These are phyloP conservation scores for Scalopus aquaticus DNA, from an alignment of 2,113 vertebrate genomes.

Conservation along the genomic window DNA sequence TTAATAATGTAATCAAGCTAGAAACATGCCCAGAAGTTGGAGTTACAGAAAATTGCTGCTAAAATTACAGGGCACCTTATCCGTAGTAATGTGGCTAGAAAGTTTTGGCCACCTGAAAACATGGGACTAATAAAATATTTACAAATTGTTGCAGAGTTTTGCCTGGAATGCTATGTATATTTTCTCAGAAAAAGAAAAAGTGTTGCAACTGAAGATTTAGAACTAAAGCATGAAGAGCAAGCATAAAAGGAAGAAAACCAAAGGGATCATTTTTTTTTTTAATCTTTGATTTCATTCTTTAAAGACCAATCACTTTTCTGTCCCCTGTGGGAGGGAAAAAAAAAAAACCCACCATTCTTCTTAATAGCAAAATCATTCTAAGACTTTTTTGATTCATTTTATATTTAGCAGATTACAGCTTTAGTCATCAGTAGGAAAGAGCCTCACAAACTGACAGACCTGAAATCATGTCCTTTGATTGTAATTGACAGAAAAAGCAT, in stretches of 20 bases:
- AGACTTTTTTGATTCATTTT: conserved; percentile 90
- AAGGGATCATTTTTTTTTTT: conserved; percentile 80
- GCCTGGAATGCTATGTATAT: conserved; percentile 76
- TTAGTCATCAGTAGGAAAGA: conserved; percentile 89
- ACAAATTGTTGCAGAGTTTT: conserved; percentile 78
- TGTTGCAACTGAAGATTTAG: conserved; percentile 67
- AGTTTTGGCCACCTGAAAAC: conserved; percentile 76
- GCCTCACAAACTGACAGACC: conserved; percentile 86
- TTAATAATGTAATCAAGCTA: conserved; percentile 91
- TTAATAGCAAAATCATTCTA: conserved; percentile 90
- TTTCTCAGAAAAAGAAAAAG: conserved; percentile 73
- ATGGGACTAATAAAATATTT: conserved; percentile 82
- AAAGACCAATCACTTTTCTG: conserved; percentile 89
- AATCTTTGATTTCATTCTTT: conserved; percentile 89
- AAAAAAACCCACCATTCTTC: conserved; percentile 82
- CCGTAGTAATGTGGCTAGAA: conserved; percentile 63
- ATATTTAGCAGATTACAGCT: conserved; percentile 91
- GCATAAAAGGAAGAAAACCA: conserved; percentile 74
- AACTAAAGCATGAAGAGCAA: conserved; percentile 55
- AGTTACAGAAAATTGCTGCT: conserved; percentile 79
- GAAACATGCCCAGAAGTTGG: conserved; percentile 84
- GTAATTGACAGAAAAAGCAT: conserved; percentile 94
- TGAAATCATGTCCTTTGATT: conserved; percentile 94
- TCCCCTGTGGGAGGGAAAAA: conserved; percentile 85
- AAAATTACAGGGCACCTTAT: conserved; percentile 77